phyloP scores from a whole-genome alignment of 1,140 invertebrate genomes.

The Caenorhabditis latens region DNA sequence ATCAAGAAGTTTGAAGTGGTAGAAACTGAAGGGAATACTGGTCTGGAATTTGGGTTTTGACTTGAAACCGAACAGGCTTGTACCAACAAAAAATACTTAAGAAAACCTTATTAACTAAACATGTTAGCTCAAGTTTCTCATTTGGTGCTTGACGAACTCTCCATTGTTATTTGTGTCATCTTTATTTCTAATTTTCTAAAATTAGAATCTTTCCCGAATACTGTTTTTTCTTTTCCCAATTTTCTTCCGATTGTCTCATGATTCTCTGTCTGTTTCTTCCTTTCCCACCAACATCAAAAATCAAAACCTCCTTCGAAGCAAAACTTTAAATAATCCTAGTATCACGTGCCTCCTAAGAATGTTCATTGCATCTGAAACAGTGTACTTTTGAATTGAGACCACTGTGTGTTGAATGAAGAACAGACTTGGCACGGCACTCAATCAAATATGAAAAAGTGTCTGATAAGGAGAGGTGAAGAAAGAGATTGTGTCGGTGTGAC shows the following conservation, averaged over 20 bases:
- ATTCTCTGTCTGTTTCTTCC: neutral
- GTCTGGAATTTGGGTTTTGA: too few species aligned
- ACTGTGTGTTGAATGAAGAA: neutral
- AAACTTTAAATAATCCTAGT: neutral
- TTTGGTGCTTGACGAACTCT: too few species aligned
- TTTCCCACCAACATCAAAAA: neutral
- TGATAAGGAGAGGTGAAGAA: constrained; percentile 4
- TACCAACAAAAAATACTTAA: too few species aligned
- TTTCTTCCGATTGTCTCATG: neutral
- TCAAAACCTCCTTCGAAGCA: constrained; percentile 9
- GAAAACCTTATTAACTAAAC: too few species aligned
- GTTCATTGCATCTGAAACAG: constrained; percentile 16
- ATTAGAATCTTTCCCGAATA: neutral
- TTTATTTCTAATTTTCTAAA: neutral
- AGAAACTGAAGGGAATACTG: too few species aligned
- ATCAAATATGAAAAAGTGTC: neutral
- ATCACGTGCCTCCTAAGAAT: constrained; percentile 3
- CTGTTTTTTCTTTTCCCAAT: neutral
- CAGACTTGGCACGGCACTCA: constrained; percentile 1
- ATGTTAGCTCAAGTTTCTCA: too few species aligned
- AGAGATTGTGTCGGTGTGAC: constrained; percentile 14
- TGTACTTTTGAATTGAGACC: constrained; percentile 12
- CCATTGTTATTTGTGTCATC: neutral
- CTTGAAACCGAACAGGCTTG: too few species aligned
- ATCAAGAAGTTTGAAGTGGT: too few species aligned